These are phyloP conservation scores for Anguilla japonica DNA, from an alignment of 2,113 vertebrate genomes.

Conservation along the genomic window DNA sequence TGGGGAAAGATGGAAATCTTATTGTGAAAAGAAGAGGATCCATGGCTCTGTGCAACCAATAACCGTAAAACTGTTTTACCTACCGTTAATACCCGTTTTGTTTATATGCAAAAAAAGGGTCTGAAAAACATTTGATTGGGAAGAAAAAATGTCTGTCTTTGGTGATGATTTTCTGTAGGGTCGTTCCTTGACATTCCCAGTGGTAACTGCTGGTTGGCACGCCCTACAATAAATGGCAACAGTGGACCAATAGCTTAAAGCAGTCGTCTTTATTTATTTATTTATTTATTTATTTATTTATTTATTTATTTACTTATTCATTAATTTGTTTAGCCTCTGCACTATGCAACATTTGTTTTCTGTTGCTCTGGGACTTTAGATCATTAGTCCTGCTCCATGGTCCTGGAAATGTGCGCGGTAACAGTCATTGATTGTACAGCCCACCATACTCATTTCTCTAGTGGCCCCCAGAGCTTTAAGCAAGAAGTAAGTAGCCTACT, in stretches of 20 bases:
- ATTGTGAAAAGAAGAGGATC: background rate
- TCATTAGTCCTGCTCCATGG: no score
- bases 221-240: no score
- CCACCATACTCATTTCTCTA: background rate
- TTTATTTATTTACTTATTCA: background rate
- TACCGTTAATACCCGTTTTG: background rate
- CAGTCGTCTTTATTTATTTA: background rate
- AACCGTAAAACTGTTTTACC: background rate
- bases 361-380: no score
- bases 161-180: no score
- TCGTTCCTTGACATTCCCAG: no score
- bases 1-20: background rate
- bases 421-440: background rate
- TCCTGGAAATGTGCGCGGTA: background rate
- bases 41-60: background rate
- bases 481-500: no score
- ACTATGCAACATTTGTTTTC: background rate
- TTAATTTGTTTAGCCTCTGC: background rate
- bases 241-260: background rate
- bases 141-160: no score
- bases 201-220: no score
- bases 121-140: no score
- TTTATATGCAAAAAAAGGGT: background rate
- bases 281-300: no score
- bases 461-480: background rate